Evolutionary conservation across 2,797 vertebrate species (phyloP), one percentile per base, ranked within the genome.

Genomic region (Spea hammondii): DNA sequence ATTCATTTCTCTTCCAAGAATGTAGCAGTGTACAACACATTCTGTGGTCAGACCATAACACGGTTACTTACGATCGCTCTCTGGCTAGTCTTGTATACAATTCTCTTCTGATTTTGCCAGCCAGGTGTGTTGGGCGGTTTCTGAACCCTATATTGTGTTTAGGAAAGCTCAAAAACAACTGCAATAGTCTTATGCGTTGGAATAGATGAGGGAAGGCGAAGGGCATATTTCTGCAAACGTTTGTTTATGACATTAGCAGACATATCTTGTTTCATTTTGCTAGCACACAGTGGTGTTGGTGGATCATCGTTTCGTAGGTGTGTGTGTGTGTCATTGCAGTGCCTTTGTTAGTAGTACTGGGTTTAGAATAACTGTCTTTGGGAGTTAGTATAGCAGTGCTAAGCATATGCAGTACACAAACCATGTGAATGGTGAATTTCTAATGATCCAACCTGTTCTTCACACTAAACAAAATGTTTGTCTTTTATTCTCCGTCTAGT

Each of bases 401-500:
- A 67, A 71, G 64, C 65, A 68, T 69, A 51, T 7, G 1, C 2
- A 32, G 32, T 32, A 32, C 32, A 32, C 32, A 32, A 10, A 32
- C 72, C 8, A 13, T 11, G 10, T 49, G 44, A 13, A 12, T 9
- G 32, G 11, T 46, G 14, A 50, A 46, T 74, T 50, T 74, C 45
- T 65, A 59, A 62, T 73, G 46, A 55, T 13, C 32, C 50, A 17
- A 54, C 64, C 46, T 62, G 2, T 82, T 77, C 45, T 67, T 67
- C 53, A 57, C 62, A 55, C 75, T 82, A 78, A 82, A 82, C 70
- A 70, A 74, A 82, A 32, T 81, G 87, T 88, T 91, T 94, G 83
- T 94, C 85, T 97, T 85, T 94, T 92, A 93, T 96, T 93, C 93
- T 93, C 94, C 93, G 87, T 94, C 94, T 93, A 97, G 96, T 95